phyloP scores from a whole-genome alignment of 2,797 vertebrate species.

The Craterocephalus amniculus region DNA sequence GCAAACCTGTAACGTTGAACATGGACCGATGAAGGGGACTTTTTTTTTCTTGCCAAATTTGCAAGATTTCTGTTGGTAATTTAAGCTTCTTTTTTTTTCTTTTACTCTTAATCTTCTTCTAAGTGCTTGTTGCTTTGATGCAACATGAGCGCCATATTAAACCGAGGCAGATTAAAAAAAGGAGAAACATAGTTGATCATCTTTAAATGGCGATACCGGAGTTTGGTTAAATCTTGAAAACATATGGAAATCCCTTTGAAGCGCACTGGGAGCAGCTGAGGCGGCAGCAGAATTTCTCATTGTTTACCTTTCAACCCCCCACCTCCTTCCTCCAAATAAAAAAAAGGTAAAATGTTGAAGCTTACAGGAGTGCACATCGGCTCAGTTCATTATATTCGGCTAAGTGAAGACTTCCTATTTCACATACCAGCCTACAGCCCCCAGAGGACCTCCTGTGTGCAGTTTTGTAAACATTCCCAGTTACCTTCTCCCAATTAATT shows the following conservation, averaged over 20 bases:
- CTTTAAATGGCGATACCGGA: conserved; percentile 62
- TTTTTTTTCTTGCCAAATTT: not conserved
- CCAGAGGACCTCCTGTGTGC: conserved; percentile 50
- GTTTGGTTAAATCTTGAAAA: conserved; percentile 74
- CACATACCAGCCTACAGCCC: conserved; percentile 48
- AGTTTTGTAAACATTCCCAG: conserved; percentile 52
- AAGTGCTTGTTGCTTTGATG: conserved; percentile 15
- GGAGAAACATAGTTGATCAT: conserved; percentile 6
- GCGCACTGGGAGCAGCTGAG: conserved; percentile 71
- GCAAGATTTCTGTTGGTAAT: not conserved
- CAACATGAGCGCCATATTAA: conserved; percentile 5
- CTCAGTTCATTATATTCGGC: conserved; percentile 76
- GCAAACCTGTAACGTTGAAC: conserved; percentile 32
- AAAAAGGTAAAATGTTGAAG: conserved; percentile 69
- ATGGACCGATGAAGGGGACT: not conserved
- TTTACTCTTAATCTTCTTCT: conserved; percentile 9
- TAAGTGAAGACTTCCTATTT: conserved; percentile 81
- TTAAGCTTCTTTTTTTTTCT: conserved; percentile 13
- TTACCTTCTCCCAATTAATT: conserved; percentile 53
- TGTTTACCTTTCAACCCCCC: conserved; percentile 80
- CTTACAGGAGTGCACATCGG: conserved; percentile 73
- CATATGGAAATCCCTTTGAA: conserved; percentile 79
- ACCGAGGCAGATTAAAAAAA: not conserved
- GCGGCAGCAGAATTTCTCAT: conserved; percentile 71
- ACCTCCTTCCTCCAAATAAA: conserved; percentile 74